Evolutionary conservation across 2,888 invertebrate species (phyloP).

Genomic region (Pelosia muscerda): DNA sequence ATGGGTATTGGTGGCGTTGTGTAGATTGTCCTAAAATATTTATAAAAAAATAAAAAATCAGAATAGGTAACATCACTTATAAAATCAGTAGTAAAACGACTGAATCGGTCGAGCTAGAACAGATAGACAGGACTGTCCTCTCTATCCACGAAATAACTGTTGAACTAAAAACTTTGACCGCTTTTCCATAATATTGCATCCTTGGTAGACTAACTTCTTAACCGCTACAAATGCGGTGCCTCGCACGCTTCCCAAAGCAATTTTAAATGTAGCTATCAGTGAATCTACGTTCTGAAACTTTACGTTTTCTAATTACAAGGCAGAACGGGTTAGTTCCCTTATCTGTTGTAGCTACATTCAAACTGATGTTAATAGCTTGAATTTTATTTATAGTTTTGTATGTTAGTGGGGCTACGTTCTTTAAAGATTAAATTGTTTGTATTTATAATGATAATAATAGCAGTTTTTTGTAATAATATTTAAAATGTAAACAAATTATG

Average conservation of each 20-base stretch:
- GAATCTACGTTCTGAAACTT: slow-evolving; percentile 48
- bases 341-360: slow-evolving; percentile 44
- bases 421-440: not conserved
- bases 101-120: too few relatives aligned
- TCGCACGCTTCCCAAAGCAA: slow-evolving; percentile 43
- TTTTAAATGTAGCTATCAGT: slow-evolving; percentile 48
- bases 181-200: slow-evolving; percentile 10
- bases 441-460: not conserved
- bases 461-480: too few relatives aligned
- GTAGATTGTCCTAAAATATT: too few relatives aligned
- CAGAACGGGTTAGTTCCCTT: slow-evolving; percentile 40
- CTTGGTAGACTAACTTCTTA: slow-evolving; percentile 20
- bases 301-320: slow-evolving; percentile 52
- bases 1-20: too few relatives aligned
- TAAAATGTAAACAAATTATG: too few relatives aligned
- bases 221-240: slow-evolving; percentile 31
- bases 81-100: too few relatives aligned
- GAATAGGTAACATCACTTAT: too few relatives aligned
- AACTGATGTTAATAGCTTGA: slow-evolving; percentile 36
- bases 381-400: slow-evolving; percentile 8
- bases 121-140: too few relatives aligned
- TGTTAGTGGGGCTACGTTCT: not conserved
- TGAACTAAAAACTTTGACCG: slow-evolving; percentile 8
- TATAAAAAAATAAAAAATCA: too few relatives aligned
- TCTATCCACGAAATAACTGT: not conserved